Base-by-base conservation (phyloP, 2,888 invertebrate genomes). In the Rhingia campestris region DNA sequence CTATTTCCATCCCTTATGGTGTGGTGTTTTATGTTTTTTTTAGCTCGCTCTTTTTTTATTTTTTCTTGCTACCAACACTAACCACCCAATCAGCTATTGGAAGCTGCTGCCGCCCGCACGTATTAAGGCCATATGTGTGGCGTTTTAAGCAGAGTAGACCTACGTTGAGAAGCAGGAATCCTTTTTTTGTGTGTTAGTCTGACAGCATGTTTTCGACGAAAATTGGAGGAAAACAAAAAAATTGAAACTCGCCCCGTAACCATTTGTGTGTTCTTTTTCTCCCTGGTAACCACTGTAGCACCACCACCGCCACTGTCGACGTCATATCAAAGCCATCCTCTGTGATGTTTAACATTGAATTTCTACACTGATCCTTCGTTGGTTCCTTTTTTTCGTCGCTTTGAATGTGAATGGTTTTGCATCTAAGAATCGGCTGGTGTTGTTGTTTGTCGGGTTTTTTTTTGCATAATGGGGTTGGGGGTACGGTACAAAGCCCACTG, bases 331-430 rank as follows among this genome's bases (percentile, higher is more conserved):
- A 74, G 58, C 51, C 49, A 66, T 80, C 45, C 64, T 61, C 69
- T 69, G 58, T 73, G 74, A 70, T 80, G 80, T 84, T 80, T 84
- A 80, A 84, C 84, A 84, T 80, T 80, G 84, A 84, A 84, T 75
- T 84, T 80, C 63, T 12, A 74, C 58, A 66, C 80, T 84, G 84
- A 84, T 84, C 79, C 74, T 69, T 74, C 64, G 47, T 47, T 9
- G 6, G 49, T 10, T 53, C 5, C 32, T 41, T 39, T 51, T 70
- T 49, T 41, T 5, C 35, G 7, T 14, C 35, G 30, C 54, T 76
- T 67, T 43, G 4, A 14, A 41, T 37, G 74, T 58, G 63, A 61
- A 67, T 54, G 67, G 33, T 41, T 77, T 43, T 82, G 73, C 82
- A 79, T 82, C 69, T 79, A 70, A 72, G 51, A 82, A 63, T 54